Evolutionary conservation across 2,888 invertebrate species (phyloP).

Genomic region (Boloria selene): DNA sequence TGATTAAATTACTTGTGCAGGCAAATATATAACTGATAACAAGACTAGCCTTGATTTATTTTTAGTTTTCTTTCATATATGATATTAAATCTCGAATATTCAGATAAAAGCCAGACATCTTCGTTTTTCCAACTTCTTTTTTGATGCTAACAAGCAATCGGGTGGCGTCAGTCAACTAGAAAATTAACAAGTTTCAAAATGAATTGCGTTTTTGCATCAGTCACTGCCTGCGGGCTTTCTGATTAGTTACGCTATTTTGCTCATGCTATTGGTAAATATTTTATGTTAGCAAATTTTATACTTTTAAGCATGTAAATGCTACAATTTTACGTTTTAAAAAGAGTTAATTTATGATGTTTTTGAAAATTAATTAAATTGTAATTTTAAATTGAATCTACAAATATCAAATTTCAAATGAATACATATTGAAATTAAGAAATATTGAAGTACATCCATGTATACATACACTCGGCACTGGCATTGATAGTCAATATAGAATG

Average conservation of each 20-base stretch:
- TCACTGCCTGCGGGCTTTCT: conserved; percentile 1
- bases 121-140: neutral
- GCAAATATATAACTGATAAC: conserved; percentile 3
- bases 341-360: no score
- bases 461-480: no score
- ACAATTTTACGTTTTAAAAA: no score
- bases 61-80: conserved; percentile 7
- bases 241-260: conserved; percentile 4
- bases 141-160: conserved; percentile 32
- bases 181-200: conserved; percentile 40
- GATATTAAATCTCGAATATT: conserved; percentile 11
- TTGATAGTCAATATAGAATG: no score
- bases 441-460: no score
- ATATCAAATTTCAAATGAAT: no score
- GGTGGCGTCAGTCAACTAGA: conserved; percentile 39
- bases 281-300: neutral
- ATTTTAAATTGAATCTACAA: no score
- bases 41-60: neutral
- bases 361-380: no score
- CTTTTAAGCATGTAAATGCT: neutral
- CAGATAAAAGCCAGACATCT: conserved; percentile 16
- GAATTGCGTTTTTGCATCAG: conserved; percentile 33
- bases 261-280: neutral
- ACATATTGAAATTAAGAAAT: no score
- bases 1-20: neutral